These are phyloP conservation scores for Ameiurus melas DNA, from an alignment of 2,113 vertebrate species.

Conservation along the genomic window DNA sequence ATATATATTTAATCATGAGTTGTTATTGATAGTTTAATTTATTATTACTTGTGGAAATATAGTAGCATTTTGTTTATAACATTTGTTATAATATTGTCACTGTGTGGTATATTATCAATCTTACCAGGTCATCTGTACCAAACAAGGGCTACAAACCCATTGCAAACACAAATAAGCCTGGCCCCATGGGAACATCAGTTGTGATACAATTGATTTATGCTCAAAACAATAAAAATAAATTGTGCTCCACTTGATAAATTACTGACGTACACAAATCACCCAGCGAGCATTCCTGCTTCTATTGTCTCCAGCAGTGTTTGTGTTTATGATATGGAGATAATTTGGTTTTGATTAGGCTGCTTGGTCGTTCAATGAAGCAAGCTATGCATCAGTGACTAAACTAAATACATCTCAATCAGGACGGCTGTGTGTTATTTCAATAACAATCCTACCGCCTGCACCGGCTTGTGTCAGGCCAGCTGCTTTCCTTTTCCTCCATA, in stretches of 20 bases:
- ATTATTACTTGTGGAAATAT: too few relatives aligned
- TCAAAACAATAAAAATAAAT: slow-evolving; percentile 40
- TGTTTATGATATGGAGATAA: slow-evolving; percentile 67
- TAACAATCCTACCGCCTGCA: slow-evolving; percentile 60
- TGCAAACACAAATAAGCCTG: slow-evolving; percentile 23
- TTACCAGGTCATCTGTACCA: not conserved
- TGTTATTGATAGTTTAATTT: too few relatives aligned
- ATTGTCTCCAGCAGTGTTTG: slow-evolving; percentile 45
- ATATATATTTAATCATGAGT: too few relatives aligned
- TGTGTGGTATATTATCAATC: not conserved
- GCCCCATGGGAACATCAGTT: not conserved
- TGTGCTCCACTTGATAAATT: slow-evolving; percentile 27
- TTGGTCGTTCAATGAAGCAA: slow-evolving; percentile 54
- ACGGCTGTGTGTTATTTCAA: slow-evolving; percentile 58
- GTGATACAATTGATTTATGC: slow-evolving; percentile 29
- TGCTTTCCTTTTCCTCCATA: not conserved
- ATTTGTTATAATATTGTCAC: not conserved
- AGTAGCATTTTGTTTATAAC: not conserved
- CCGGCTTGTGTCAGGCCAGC: slow-evolving; percentile 51
- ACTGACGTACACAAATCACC: slow-evolving; percentile 44
- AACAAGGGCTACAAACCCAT: not conserved
- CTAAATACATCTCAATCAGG: slow-evolving; percentile 71
- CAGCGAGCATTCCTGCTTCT: slow-evolving; percentile 36
- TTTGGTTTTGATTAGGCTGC: slow-evolving; percentile 63
- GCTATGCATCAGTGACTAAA: slow-evolving; percentile 67